Percentiles rank a stretch among this genome's conserved stretches.
These are phyloP conservation scores for Colinus virginianus DNA, from an alignment of 2,113 vertebrate genomes.

Conservation along the genomic window DNA sequence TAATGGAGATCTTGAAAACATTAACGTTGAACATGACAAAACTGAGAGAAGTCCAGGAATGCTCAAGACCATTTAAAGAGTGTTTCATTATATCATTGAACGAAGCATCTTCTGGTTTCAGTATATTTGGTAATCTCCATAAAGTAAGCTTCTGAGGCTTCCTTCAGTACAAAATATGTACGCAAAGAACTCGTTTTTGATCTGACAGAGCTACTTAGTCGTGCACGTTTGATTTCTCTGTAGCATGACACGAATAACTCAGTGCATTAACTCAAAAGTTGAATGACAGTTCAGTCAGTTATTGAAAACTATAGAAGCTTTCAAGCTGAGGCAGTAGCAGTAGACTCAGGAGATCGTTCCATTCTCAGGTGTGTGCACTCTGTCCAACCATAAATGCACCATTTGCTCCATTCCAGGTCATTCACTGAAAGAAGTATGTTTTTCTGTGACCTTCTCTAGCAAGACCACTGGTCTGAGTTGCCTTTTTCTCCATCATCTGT, in stretches of 20 bases:
- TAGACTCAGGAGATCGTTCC: background rate
- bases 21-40: background rate
- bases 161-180: conserved; percentile 36
- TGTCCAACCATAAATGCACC: background rate
- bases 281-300: background rate
- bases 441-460: background rate
- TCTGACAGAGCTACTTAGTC: conserved; percentile 41
- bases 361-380: background rate
- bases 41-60: background rate
- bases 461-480: background rate
- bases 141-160: conserved; percentile 33
- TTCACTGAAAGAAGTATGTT: background rate
- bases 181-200: conserved; percentile 44
- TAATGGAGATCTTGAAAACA: background rate
- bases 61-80: background rate
- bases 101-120: background rate
- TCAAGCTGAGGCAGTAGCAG: background rate
- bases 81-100: background rate
- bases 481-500: background rate
- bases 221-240: conserved; percentile 32
- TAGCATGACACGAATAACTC: conserved; percentile 24
- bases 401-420: background rate
- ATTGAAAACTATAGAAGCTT: background rate
- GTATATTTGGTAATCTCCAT: background rate
- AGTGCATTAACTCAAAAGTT: conserved; percentile 12